Evolutionary conservation across 2,113 vertebrate species (phyloP), one percentile per base, ranked within the genome.

Genomic region (Syngnathoides biaculeatus): DNA sequence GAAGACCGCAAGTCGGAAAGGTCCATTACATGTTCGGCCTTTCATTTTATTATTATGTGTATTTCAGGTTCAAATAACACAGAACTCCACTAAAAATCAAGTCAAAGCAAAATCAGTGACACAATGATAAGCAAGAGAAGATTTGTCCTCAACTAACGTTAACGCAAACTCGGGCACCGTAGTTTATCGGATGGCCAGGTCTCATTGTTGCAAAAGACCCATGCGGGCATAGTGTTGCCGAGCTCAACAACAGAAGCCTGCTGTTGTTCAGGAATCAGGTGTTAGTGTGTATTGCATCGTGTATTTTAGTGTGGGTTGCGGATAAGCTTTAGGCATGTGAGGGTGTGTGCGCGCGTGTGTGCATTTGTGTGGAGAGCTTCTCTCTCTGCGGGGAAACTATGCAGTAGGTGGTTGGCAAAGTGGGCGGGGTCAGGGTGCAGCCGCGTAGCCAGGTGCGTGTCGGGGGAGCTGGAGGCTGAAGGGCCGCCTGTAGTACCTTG

Each of bases 401-500:
- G 86, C 85, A 88, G 88, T 87, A 88, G 89, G 87, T 84, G 87
- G 86, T 85, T 84, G 68, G 78, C 83, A 84, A 86, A 87, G 88
- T 88, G 85, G 86, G 88, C 79, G 87, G 84, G 89, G 84, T 88
- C 84, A 89, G 80, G 81, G 83, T 87, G 81, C 87, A 86, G 83
- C 74, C 73, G 58, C 80, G 80, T 80, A 86, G 81, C 86, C 86
- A 86, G 87, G 87, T 90, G 86, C 89, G 84, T 84, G 86, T 84
- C 43, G 85, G 79, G 85, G 78, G 80, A 84, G 83, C 85, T 88
- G 84, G 82, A 84, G 80, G 87, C 86, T 87, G 86, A 77, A 81
- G 83, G 84, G 86, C 76, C 84, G 79, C 67, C 72, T 87, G 79
- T 87, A 82, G 91, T 95, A 95, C 95, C 94, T 96, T 96, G 92